Evolutionary conservation across 2,888 invertebrate genomes (phyloP), one percentile per base, ranked within the genome.

Genomic region (Graphium colonna): DNA sequence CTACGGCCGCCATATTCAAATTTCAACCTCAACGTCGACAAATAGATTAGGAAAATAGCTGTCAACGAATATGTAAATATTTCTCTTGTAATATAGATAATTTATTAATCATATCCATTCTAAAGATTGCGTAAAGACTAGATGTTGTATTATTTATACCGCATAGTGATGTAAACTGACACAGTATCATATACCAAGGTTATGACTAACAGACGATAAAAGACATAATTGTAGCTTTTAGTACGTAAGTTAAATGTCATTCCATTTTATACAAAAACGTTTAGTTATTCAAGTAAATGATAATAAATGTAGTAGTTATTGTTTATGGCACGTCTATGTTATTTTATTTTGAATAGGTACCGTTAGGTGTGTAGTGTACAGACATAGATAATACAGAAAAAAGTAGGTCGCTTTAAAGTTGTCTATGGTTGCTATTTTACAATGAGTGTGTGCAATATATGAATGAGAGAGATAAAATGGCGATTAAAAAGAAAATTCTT

Each of bases 1-100:
- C 72, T 81, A 77, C 78, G 92, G 91, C 84, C 80, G 67, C 66
- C 86, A 66, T 91, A 84, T 87, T 74, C 82, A 66, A 85, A 79
- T 68, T 89, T 86, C 60, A 88, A 87, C 63, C 73, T 89, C 36
- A 88, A 89, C 36, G 82, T 86, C 9, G 88, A 89, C 57, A 88
- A 89, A 76, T 89, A 81, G 77, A 59, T 60, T 21, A 58, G 55
- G 60, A n/a, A n/a, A 58, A 51, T 51, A 57, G 52, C 45, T 51
- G 12, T 56, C 45, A 58, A 57, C 16, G 40, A n/a, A n/a, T 56
- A 53, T 60, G 51, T 62, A 62, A 58, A 46, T 54, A 54, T 48
- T 36, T 15, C 12, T 8, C 18, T 57, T 42, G 59, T 64, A 61
- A 61, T 58, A 64, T 54, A 53, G 40, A 51, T 68, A 62, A 68